These are phyloP conservation scores for Yponomeuta cagnagella DNA, from an alignment of 2,888 invertebrate genomes.

Conservation along the genomic window DNA sequence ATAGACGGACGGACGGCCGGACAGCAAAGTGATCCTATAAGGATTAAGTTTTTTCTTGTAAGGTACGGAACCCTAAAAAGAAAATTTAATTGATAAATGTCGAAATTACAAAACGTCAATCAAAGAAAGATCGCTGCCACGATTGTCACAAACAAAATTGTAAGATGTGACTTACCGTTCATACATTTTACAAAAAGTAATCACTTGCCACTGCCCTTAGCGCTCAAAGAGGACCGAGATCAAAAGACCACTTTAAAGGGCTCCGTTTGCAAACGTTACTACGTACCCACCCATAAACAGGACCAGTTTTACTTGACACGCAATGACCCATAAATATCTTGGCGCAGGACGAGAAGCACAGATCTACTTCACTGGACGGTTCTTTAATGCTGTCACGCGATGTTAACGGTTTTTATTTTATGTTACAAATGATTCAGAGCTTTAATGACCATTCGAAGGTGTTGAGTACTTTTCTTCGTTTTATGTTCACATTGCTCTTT, in stretches of 20 bases:
- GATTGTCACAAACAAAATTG: neutral
- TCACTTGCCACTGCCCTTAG: neutral
- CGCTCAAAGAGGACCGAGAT: neutral
- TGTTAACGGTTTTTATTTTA: conserved; percentile 2
- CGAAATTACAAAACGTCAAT: too few species aligned
- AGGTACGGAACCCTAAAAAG: too few species aligned
- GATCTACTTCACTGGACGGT: neutral
- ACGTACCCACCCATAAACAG: neutral
- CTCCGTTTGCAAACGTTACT: conserved; percentile 1
- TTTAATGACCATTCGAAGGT: neutral
- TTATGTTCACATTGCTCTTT: too few species aligned
- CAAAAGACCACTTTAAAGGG: conserved; percentile 1
- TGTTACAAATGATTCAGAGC: neutral
- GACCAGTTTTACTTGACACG: neutral
- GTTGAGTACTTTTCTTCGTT: neutral
- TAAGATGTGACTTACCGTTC: neutral
- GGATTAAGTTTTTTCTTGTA: too few species aligned
- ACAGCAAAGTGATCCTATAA: too few species aligned
- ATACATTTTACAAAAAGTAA: conserved; percentile 2
- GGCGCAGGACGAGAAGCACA: neutral
- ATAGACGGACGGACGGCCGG: too few species aligned
- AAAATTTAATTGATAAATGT: too few species aligned
- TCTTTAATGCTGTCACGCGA: neutral
- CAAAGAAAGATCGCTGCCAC: neutral
- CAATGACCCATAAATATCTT: neutral